phyloP scores from a whole-genome alignment of 2,113 vertebrate species.

The Coryphaenoides rupestris region DNA sequence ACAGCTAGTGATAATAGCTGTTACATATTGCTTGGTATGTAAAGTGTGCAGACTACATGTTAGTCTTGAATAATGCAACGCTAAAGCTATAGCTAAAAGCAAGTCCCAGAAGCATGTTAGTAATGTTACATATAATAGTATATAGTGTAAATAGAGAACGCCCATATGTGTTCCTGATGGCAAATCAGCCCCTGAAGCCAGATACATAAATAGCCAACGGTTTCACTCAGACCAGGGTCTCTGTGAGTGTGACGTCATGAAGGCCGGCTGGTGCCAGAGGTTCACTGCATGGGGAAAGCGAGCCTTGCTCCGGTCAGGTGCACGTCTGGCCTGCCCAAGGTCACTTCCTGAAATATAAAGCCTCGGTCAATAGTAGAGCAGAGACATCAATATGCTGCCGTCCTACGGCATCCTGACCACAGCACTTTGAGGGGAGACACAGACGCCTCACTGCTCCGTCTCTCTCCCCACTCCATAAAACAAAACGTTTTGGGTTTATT shows the following conservation, averaged over 20 bases:
- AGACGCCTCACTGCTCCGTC: not conserved
- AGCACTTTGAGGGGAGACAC: not conserved
- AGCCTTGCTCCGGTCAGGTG: conserved; percentile 46
- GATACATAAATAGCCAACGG: too few species aligned
- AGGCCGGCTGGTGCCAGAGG: conserved; percentile 44
- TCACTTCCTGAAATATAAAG: conserved; percentile 70
- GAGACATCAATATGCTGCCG: not conserved
- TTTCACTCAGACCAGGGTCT: too few species aligned
- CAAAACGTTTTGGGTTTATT: too few species aligned
- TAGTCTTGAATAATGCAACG: too few species aligned
- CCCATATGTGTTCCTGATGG: too few species aligned
- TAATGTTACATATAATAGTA: too few species aligned
- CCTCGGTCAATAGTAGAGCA: conserved; percentile 36
- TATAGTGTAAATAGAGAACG: too few species aligned
- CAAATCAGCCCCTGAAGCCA: too few species aligned
- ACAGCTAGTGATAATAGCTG: too few species aligned
- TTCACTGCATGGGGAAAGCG: conserved; percentile 42
- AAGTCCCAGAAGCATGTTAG: too few species aligned
- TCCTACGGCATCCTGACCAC: not conserved
- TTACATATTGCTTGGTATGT: too few species aligned
- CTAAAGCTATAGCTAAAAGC: not conserved
- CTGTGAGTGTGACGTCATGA: conserved; percentile 17
- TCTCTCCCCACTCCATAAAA: not conserved
- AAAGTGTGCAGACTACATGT: too few species aligned
- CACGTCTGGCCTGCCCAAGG: conserved; percentile 53